These are phyloP conservation scores for human DNA, from an alignment of 2,113 vertebrate species.

Conservation along the genomic window DNA sequence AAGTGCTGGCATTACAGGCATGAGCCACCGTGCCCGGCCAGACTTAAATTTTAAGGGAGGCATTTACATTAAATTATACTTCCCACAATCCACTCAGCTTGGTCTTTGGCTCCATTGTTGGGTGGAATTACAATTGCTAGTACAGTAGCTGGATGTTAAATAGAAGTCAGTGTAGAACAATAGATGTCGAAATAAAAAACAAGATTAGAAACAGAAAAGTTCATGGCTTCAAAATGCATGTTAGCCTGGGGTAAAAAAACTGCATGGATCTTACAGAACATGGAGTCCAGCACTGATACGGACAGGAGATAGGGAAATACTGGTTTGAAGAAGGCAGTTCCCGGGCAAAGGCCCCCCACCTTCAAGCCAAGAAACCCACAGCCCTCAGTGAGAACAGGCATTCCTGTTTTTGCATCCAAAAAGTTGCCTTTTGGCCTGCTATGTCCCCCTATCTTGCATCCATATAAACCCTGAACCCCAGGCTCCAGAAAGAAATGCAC, in stretches of 20 bases:
- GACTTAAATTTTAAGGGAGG: not conserved
- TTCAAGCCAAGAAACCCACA: too few relatives aligned
- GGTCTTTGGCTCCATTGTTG: not conserved
- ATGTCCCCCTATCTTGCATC: too few relatives aligned
- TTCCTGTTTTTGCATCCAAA: too few relatives aligned
- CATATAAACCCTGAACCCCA: too few relatives aligned
- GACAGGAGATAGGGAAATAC: too few relatives aligned
- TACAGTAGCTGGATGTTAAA: not conserved
- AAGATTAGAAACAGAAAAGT: slow-evolving; percentile 30
- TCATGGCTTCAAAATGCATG: not conserved
- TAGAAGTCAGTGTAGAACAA: not conserved
- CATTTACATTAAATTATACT: not conserved
- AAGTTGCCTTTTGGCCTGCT: too few relatives aligned
- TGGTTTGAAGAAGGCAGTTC: too few relatives aligned
- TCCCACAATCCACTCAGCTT: not conserved
- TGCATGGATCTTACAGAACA: not conserved
- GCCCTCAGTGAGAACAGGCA: too few relatives aligned
- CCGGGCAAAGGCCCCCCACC: too few relatives aligned
- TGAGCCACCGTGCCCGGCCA: too few relatives aligned
- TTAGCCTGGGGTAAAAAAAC: not conserved
- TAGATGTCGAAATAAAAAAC: slow-evolving; percentile 9
- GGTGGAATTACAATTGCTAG: not conserved
- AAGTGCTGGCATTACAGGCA: too few relatives aligned
- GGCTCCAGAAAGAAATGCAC: too few relatives aligned
- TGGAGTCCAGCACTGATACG: not conserved